Percentiles rank a stretch among this genome's conserved stretches.
Conservation (phyloP, 2,797 vertebrate species). For the Oryzias dopingdopingensis region DNA sequence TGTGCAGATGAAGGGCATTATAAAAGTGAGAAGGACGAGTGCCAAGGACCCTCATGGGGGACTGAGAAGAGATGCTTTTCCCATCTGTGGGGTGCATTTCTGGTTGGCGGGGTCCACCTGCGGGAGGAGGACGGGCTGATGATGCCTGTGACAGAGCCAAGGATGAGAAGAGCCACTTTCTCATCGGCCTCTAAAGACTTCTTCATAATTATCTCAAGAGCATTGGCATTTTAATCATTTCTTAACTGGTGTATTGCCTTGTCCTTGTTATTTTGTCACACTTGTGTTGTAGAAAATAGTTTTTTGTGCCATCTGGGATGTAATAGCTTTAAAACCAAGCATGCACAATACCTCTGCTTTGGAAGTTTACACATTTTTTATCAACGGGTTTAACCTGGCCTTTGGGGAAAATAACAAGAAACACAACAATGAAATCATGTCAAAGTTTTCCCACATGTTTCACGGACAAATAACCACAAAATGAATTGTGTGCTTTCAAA, state of each 20-base stretch:
- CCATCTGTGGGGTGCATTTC: slow-evolving; percentile 67
- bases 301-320: slow-evolving; percentile 34
- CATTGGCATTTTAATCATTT: slow-evolving; percentile 28
- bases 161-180: slow-evolving; percentile 45
- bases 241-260: slow-evolving; percentile 16
- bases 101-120: slow-evolving; percentile 60
- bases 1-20: slow-evolving; percentile 37
- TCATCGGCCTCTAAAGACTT: slow-evolving; percentile 31
- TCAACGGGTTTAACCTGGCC: slow-evolving; percentile 23
- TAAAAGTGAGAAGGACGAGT: slow-evolving; percentile 44
- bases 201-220: slow-evolving; percentile 38
- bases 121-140: slow-evolving; percentile 32
- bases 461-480: slow-evolving; percentile 9
- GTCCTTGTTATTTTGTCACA: slow-evolving; percentile 18
- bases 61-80: slow-evolving; percentile 56
- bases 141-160: slow-evolving; percentile 42
- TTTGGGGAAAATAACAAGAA: too few species aligned
- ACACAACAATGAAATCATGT: slow-evolving; percentile 6
- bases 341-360: slow-evolving; percentile 38
- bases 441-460: slow-evolving; percentile 14
- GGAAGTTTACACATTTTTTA: slow-evolving; percentile 41
- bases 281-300: slow-evolving; percentile 14
- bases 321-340: slow-evolving; percentile 13
- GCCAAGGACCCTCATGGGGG: slow-evolving; percentile 42
- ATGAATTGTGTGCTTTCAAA: slow-evolving; percentile 6